Conservation (phyloP, 2,797 vertebrate species). For the Okamejei kenojei region DNA sequence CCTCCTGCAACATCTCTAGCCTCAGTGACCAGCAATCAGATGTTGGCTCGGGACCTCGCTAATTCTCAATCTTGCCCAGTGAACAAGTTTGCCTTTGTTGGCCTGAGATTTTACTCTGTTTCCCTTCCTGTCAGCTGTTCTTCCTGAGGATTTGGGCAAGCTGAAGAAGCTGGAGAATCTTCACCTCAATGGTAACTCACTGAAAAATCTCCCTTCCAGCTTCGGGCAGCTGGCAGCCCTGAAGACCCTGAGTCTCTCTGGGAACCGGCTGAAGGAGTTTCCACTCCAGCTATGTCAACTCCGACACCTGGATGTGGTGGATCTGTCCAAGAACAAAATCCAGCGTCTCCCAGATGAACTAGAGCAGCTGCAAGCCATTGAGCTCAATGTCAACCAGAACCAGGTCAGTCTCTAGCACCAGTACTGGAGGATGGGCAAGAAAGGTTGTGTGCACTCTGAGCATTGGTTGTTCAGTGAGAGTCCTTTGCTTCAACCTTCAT, state of each 20-base stretch:
- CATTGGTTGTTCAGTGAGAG: too few species aligned
- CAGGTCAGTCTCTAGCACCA: slow-evolving; percentile 62
- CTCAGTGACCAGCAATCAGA: background rate
- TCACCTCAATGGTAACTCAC: slow-evolving; percentile 74
- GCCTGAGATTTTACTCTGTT: background rate
- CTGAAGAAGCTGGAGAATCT: slow-evolving; percentile 89
- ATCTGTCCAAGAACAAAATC: slow-evolving; percentile 87
- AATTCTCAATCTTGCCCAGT: background rate
- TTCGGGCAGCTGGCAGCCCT: slow-evolving; percentile 77
- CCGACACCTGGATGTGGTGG: slow-evolving; percentile 79
- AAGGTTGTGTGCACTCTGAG: background rate
- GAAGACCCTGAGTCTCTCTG: slow-evolving; percentile 77
- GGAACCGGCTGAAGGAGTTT: slow-evolving; percentile 75
- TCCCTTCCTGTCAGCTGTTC: slow-evolving; percentile 56
- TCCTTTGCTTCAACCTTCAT: background rate
- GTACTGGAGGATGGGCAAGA: too few species aligned
- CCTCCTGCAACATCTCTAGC: background rate
- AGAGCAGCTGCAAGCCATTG: slow-evolving; percentile 79
- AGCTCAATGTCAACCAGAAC: slow-evolving; percentile 96
- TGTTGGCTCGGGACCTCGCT: background rate
- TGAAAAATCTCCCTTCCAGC: slow-evolving; percentile 66
- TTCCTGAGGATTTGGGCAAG: slow-evolving; percentile 79
- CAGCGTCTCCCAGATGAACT: slow-evolving; percentile 70
- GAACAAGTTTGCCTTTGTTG: background rate
- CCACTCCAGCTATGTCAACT: slow-evolving; percentile 73